Evolutionary conservation across 1,140 invertebrate genomes (phyloP), one percentile per base, ranked within the genome.

Genomic region (Spodoptera frugiperda): DNA sequence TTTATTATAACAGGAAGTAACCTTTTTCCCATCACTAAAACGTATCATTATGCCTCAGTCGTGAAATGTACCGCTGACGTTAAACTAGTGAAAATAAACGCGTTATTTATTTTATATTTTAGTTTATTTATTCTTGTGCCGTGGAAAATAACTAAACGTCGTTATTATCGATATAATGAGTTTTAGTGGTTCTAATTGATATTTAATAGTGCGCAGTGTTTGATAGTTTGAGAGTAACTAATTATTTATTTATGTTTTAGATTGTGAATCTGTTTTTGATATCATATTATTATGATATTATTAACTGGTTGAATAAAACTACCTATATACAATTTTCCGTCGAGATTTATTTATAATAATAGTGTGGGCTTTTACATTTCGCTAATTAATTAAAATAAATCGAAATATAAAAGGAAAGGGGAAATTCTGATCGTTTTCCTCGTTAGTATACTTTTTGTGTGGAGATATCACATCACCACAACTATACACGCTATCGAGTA

Each of bases 91-190:
- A 72, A 39, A 74, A 75, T 53, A 75, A 65, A 75, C 53, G 15
- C 46, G 15, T 5, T 44, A 25, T 55, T 72, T 57, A 54, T 54
- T 74, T 74, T 74, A 51, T 57, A n/a, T 46, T 59, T 61, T 48
- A 74, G 53, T 61, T 74, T 39, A 74, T 12, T n/a, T n/a, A n/a
- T n/a, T n/a, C n/a, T n/a, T 49, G 19, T 30, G 59, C 51, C 65
- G 78, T 74, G 65, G 63, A 79, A 83, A 79, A 79, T 48, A 46
- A 59, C 73, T 83, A 77, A 25, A 71, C 73, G 51, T 76, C 78
- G 59, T 76, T 83, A 76, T 79, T 65, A 61, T 33, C 15, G 53
- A 44, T 30, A 77, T 78, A 79, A 76, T 48, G 72, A 75, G 61
- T 65, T 77, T 17, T 74, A 79, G 74, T 77, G 11, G 12, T 14